Evolutionary conservation across 2,797 vertebrate genomes (phyloP).

Genomic region (Chaetodon trifasciatus): DNA sequence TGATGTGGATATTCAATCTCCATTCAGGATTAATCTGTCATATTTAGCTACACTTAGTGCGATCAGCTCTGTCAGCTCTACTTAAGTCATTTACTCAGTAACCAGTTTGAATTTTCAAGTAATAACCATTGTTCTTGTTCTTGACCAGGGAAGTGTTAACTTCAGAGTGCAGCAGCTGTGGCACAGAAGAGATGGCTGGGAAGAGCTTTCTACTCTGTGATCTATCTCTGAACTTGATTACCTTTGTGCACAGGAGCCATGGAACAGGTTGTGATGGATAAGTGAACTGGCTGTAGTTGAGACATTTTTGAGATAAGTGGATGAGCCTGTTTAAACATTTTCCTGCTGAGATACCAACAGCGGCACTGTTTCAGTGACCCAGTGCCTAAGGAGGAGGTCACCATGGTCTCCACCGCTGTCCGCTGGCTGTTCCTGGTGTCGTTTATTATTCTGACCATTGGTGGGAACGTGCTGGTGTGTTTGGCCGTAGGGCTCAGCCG

Average conservation of each 20-base stretch:
- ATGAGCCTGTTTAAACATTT: conserved; percentile 27
- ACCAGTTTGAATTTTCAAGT: not conserved
- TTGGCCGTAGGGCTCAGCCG: conserved; percentile 91
- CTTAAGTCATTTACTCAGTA: not conserved
- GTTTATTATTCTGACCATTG: conserved; percentile 89
- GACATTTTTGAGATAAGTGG: conserved; percentile 1
- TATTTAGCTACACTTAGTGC: too few relatives aligned
- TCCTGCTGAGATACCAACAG: conserved; percentile 12
- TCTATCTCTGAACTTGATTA: conserved; percentile 14
- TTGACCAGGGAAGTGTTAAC: conserved; percentile 44
- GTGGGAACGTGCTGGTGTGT: conserved; percentile 93
- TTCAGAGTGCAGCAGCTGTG: not conserved
- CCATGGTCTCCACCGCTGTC: conserved; percentile 79
- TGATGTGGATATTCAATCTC: too few relatives aligned
- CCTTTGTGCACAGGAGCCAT: not conserved
- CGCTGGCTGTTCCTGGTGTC: conserved; percentile 81
- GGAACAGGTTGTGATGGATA: conserved; percentile 15
- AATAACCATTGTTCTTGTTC: conserved; percentile 22
- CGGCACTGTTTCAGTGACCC: conserved; percentile 5
- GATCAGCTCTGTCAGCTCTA: not conserved
- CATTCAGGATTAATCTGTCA: too few relatives aligned
- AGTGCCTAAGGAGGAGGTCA: conserved; percentile 22
- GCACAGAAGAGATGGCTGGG: conserved; percentile 25
- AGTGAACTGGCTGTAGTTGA: conserved; percentile 6
- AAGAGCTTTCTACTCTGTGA: conserved; percentile 20